These are phyloP conservation scores for Chondrilla cf. caribensis DNA, from an alignment of 37 sponge, comb jelly and placozoan species.

Conservation along the genomic window DNA sequence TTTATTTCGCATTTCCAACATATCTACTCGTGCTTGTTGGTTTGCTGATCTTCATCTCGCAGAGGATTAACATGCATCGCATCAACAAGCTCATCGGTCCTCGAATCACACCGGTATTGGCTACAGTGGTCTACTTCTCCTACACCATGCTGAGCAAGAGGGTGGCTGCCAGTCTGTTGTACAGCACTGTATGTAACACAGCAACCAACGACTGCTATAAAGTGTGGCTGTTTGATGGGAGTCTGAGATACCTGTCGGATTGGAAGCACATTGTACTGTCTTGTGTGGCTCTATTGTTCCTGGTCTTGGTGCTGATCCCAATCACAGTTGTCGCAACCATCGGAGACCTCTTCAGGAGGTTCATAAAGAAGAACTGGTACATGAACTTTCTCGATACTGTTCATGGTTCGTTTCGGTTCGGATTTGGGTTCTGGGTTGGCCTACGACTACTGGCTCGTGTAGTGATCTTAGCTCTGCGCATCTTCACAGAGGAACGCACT, in stretches of 20 bases:
- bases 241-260: neutral
- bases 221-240: slow-evolving; percentile 34
- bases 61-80: neutral
- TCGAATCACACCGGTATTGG: slow-evolving; percentile 26
- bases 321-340: slow-evolving; percentile 1
- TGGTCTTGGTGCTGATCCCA: slow-evolving; percentile 14
- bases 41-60: neutral
- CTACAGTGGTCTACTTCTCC: slow-evolving; percentile 25
- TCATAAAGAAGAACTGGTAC: slow-evolving; percentile 7
- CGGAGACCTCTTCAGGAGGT: slow-evolving; percentile 3
- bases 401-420: slow-evolving; percentile 3
- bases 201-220: neutral
- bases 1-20: slow-evolving; percentile 41
- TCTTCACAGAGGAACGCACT: neutral
- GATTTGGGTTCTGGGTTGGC: slow-evolving; percentile 51
- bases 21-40: slow-evolving; percentile 27
- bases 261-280: slow-evolving; percentile 19
- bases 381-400: slow-evolving; percentile 19
- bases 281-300: neutral
- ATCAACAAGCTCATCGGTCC: slow-evolving; percentile 10
- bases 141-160: slow-evolving; percentile 17
- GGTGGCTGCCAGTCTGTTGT: neutral
- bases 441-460: slow-evolving; percentile 41
- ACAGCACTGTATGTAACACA: neutral
- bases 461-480: neutral